Conservation (phyloP, 2,113 vertebrate species). For the Mastomys natalensis region DNA sequence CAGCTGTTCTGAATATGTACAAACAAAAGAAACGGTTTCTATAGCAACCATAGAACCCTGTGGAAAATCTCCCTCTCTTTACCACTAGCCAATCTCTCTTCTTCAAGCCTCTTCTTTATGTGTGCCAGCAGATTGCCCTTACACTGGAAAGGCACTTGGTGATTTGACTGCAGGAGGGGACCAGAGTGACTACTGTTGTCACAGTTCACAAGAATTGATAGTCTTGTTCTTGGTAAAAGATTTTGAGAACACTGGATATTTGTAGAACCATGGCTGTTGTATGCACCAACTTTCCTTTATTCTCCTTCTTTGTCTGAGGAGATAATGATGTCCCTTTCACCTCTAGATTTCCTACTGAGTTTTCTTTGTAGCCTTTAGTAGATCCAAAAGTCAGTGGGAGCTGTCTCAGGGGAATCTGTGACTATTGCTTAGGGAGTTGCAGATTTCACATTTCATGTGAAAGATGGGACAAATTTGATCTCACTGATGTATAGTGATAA, state of each 20-base stretch:
- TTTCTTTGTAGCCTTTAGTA: background rate
- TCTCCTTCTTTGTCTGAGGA: background rate
- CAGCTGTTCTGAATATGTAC: conserved; percentile 82
- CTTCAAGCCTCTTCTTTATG: background rate
- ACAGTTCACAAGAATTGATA: rapidly evolving
- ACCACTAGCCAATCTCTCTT: conserved; percentile 38
- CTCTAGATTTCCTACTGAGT: background rate
- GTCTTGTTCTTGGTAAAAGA: background rate
- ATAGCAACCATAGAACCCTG: conserved; percentile 81
- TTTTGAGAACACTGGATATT: background rate
- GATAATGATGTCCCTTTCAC: background rate
- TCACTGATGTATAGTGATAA: background rate
- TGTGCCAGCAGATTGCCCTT: background rate
- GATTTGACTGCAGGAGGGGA: rapidly evolving
- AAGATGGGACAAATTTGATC: background rate
- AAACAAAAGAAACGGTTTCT: conserved; percentile 86
- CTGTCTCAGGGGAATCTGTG: background rate
- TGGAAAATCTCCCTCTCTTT: conserved; percentile 63
- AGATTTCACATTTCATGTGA: background rate
- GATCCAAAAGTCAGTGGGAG: background rate
- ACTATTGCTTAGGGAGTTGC: background rate
- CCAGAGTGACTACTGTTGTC: rapidly evolving
- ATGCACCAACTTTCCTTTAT: background rate
- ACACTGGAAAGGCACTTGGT: background rate
- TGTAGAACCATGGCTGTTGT: rapidly evolving